phyloP scores from a whole-genome alignment of 2,113 vertebrate species.

The Aldabrachelys gigantea region DNA sequence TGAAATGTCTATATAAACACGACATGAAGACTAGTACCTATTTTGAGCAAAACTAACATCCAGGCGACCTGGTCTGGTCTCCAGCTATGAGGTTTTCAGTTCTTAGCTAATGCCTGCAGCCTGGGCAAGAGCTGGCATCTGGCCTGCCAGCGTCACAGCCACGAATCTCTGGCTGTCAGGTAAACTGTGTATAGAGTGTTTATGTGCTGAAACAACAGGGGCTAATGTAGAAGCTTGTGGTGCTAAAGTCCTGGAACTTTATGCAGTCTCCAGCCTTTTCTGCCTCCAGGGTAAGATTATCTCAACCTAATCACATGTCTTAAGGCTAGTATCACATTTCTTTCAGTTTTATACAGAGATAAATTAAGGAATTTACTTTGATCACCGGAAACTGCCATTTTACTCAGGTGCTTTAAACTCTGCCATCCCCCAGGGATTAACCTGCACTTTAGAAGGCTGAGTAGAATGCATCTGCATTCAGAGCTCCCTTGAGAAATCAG shows the following conservation, averaged over 20 bases:
- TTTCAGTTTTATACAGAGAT: not conserved
- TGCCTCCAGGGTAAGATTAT: not conserved
- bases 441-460: not conserved
- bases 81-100: not conserved
- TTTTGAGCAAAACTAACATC: not conserved
- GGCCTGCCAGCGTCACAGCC: not conserved
- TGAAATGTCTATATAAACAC: too few relatives aligned
- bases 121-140: not conserved
- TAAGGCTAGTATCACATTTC: not conserved
- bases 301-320: not conserved
- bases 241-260: not conserved
- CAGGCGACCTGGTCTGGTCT: not conserved
- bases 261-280: not conserved
- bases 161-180: not conserved
- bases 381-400: not conserved
- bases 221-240: not conserved
- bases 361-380: not conserved
- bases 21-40: not conserved
- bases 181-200: not conserved
- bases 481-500: not conserved
- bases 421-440: not conserved
- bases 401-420: not conserved
- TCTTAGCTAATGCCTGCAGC: not conserved
- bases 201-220: not conserved
- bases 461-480: not conserved